phyloP scores from a whole-genome alignment of 2,113 vertebrate species.

The Sander lucioperca region DNA sequence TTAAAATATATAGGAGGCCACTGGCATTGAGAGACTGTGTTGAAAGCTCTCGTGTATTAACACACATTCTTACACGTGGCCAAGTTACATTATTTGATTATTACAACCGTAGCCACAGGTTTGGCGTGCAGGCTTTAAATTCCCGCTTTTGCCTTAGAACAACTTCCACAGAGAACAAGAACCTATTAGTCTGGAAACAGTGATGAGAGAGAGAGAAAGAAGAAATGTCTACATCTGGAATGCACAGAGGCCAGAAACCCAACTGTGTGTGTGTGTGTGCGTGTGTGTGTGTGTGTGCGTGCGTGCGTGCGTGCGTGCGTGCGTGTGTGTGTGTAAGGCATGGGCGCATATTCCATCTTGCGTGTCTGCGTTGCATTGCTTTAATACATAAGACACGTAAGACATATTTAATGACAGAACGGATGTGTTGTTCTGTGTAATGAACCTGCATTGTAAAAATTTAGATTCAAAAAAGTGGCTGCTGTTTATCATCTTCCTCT shows the following conservation, averaged over 20 bases:
- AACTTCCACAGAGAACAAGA: slow-evolving; percentile 67
- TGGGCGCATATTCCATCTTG: slow-evolving; percentile 35
- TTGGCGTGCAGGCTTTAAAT: slow-evolving; percentile 62
- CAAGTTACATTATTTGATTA: slow-evolving; percentile 79
- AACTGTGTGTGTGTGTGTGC: slow-evolving; percentile 15
- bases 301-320: no score
- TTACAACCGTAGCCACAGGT: slow-evolving; percentile 68
- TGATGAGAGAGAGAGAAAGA: slow-evolving; percentile 56
- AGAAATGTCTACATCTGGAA: slow-evolving; percentile 72
- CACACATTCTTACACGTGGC: slow-evolving; percentile 74
- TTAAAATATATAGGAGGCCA: slow-evolving; percentile 79
- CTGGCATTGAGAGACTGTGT: slow-evolving; percentile 73
- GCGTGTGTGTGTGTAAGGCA: slow-evolving; percentile 1
- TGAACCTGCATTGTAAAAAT: slow-evolving; percentile 31
- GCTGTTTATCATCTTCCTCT: slow-evolving; percentile 54
- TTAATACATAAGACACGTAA: slow-evolving; percentile 35
- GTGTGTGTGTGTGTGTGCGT: slow-evolving; percentile 24
- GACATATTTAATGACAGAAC: slow-evolving; percentile 54
- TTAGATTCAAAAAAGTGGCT: slow-evolving; percentile 25
- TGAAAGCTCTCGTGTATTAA: slow-evolving; percentile 81
- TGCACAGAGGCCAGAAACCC: slow-evolving; percentile 45
- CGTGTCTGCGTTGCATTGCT: slow-evolving; percentile 43
- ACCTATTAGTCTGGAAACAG: slow-evolving; percentile 64
- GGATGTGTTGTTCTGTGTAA: slow-evolving; percentile 23
- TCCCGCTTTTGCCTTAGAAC: slow-evolving; percentile 60